Evolutionary conservation across 2,888 invertebrate species (phyloP).

Genomic region (Ametastegia equiseti): DNA sequence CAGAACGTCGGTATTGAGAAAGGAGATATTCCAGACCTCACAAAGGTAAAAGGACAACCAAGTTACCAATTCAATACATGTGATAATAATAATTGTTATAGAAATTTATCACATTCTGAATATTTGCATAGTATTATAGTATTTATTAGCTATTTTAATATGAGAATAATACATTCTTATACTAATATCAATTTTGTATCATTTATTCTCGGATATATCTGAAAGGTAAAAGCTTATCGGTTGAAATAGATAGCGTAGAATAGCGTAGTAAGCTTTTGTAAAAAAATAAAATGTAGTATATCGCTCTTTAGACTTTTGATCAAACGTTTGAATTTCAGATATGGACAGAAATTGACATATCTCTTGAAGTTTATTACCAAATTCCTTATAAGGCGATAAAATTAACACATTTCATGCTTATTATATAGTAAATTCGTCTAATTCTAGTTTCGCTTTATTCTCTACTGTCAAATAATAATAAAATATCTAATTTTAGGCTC

Average conservation of each 20-base stretch:
- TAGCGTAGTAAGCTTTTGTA: conserved; percentile 28
- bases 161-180: neutral
- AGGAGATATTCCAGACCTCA: conserved; percentile 98
- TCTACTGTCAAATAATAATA: neutral
- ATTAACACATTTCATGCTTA: neutral
- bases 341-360: neutral
- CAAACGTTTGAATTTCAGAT: neutral
- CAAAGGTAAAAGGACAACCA: conserved; percentile 81
- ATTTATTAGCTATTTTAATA: too few species aligned
- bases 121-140: conserved; percentile 27
- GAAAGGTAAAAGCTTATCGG: conserved; percentile 48
- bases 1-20: conserved; percentile 97
- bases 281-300: neutral
- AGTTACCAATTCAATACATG: neutral
- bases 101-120: conserved; percentile 13
- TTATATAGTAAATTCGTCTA: neutral
- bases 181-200: conserved; percentile 41
- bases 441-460: neutral
- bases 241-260: conserved; percentile 39
- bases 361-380: neutral
- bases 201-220: conserved; percentile 48
- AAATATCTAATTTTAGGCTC: conserved; percentile 79
- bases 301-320: neutral
- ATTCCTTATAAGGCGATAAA: neutral
- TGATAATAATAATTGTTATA: neutral